Evolutionary conservation across 2,113 vertebrate genomes (phyloP).

Genomic region (Crypturellus undulatus): DNA sequence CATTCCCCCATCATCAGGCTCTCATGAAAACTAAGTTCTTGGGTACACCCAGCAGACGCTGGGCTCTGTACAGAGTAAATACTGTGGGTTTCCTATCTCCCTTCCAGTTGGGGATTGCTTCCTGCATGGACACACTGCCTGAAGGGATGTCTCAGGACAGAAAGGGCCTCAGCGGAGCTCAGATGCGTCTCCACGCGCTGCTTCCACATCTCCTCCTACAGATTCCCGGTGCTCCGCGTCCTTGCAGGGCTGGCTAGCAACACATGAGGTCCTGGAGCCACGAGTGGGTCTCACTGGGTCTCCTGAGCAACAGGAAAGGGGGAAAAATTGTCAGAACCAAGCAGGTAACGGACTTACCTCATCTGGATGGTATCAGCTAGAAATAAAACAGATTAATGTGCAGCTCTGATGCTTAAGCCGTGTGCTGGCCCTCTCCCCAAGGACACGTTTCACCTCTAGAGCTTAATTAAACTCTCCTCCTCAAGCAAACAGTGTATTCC

Average conservation of each 20-base stretch:
- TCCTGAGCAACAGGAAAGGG: background rate
- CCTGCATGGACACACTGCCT: background rate
- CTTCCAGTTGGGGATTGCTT: background rate
- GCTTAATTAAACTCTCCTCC: slow-evolving; percentile 37
- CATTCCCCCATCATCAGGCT: background rate
- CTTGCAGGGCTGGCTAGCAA: background rate
- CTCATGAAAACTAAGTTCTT: background rate
- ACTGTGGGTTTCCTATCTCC: background rate
- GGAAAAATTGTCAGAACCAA: background rate
- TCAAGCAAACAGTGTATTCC: slow-evolving; percentile 22
- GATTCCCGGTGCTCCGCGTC: fast-evolving
- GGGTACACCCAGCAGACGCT: background rate
- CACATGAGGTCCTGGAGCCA: background rate
- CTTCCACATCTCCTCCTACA: background rate
- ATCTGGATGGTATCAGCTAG: background rate
- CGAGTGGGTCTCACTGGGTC: background rate
- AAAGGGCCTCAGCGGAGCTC: background rate
- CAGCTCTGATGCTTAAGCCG: background rate
- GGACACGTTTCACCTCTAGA: slow-evolving; percentile 4
- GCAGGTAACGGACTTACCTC: background rate
- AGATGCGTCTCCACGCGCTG: background rate
- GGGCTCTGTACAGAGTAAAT: background rate
- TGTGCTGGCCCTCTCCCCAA: background rate
- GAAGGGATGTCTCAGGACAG: background rate
- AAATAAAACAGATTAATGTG: background rate